Conservation (phyloP, 2,888 invertebrate species). For the Polydrusus cervinus region DNA sequence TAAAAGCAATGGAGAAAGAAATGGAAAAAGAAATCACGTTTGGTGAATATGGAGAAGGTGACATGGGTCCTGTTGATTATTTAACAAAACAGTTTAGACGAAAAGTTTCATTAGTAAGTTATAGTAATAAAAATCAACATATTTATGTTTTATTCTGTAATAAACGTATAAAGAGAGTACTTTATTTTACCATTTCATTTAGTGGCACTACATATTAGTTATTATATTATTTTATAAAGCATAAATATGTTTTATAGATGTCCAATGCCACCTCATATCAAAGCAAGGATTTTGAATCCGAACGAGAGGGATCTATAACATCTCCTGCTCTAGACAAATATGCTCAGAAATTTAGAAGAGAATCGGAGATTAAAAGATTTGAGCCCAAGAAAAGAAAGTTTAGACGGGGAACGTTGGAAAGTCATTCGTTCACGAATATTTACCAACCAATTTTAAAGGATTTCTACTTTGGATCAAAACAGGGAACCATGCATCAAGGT, state of each 20-base stretch:
- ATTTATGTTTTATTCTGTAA: too few species aligned
- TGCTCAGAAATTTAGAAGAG: constrained; percentile 68
- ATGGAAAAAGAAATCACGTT: constrained; percentile 45
- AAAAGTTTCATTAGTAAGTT: constrained; percentile 64
- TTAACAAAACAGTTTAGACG: constrained; percentile 64
- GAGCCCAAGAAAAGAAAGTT: constrained; percentile 61
- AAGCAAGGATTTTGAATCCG: constrained; percentile 59
- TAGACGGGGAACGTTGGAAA: constrained; percentile 68
- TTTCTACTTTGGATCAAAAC: constrained; percentile 67
- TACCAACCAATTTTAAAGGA: constrained; percentile 65
- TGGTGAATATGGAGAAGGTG: constrained; percentile 53
- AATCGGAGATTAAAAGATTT: constrained; percentile 65
- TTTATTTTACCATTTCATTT: too few species aligned
- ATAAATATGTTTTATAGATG: constrained; percentile 55
- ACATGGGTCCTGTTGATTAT: constrained; percentile 51
- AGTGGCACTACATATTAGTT: too few species aligned
- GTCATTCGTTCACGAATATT: constrained; percentile 69
- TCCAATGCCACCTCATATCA: constrained; percentile 66
- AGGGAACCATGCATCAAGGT: constrained; percentile 68
- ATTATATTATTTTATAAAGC: too few species aligned
- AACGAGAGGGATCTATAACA: constrained; percentile 53
- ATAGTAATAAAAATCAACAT: not conserved
- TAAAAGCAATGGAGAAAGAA: constrained; percentile 54
- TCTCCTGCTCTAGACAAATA: constrained; percentile 53
- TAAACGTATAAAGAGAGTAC: too few species aligned